Evolutionary conservation across 2,113 vertebrate genomes (phyloP).

Genomic region (Melanocharis versteri): DNA sequence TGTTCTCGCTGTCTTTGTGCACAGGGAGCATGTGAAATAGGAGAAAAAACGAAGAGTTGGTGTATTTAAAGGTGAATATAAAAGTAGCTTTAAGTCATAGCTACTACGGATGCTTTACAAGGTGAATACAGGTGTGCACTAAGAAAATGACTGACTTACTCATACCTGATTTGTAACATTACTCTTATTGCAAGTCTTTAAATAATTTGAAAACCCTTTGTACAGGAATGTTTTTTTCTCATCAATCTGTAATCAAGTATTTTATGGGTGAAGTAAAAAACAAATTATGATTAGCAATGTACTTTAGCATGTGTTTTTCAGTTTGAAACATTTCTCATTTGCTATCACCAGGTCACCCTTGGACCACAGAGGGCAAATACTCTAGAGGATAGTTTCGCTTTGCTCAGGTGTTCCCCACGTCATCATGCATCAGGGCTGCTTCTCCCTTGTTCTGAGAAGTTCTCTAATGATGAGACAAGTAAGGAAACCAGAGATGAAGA

Average conservation of each 20-base stretch:
- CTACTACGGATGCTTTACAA: neutral
- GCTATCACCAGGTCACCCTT: neutral
- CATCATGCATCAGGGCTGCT: neutral
- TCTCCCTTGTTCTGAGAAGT: neutral
- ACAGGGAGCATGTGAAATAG: neutral
- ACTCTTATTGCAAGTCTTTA: neutral
- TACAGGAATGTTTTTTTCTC: neutral
- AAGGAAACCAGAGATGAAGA: slow-evolving; percentile 19
- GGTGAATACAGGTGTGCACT: neutral
- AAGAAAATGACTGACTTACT: neutral
- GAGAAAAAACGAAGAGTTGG: neutral
- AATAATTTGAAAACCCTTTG: neutral
- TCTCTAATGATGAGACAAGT: neutral
- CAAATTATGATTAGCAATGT: neutral
- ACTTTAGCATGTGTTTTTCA: neutral
- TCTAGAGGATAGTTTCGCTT: neutral
- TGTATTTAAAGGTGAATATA: neutral
- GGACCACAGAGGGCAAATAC: neutral
- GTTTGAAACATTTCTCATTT: neutral
- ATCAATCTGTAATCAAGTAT: neutral
- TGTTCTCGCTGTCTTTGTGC: neutral
- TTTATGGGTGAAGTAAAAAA: neutral
- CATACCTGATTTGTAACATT: neutral
- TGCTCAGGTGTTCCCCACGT: neutral
- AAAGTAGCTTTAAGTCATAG: neutral